phyloP scores from a whole-genome alignment of 1,140 invertebrate species.

The Triops cancriformis region DNA sequence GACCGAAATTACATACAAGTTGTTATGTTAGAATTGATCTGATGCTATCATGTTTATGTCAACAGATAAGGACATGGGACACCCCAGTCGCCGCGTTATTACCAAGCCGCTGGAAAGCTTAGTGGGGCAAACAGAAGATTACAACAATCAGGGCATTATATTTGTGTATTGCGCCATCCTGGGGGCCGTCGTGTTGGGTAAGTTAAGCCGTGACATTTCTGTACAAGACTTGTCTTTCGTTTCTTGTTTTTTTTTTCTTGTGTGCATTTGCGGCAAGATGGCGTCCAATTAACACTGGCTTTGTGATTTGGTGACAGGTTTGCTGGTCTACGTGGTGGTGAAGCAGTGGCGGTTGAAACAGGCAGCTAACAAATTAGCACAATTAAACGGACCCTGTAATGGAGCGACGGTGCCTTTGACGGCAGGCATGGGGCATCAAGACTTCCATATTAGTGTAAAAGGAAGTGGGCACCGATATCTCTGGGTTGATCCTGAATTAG shows the following conservation, averaged over 20 bases:
- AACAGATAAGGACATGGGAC: slow-evolving; percentile 30
- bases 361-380: slow-evolving; percentile 23
- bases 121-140: slow-evolving; percentile 23
- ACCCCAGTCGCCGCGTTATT: slow-evolving; percentile 26
- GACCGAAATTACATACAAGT: background rate
- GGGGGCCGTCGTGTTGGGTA: slow-evolving; percentile 36
- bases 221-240: background rate
- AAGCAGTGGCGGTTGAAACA: slow-evolving; percentile 34
- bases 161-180: slow-evolving; percentile 38
- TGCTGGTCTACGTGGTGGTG: slow-evolving; percentile 37
- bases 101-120: slow-evolving; percentile 30
- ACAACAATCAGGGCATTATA: slow-evolving; percentile 32
- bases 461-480: background rate
- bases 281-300: background rate
- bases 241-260: background rate
- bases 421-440: background rate
- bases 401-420: slow-evolving; percentile 20
- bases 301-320: slow-evolving; percentile 19
- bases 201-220: background rate
- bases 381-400: slow-evolving; percentile 2
- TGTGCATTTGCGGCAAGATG: background rate
- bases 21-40: background rate
- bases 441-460: slow-evolving; percentile 3
- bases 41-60: background rate
- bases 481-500: slow-evolving; percentile 17